Percentiles rank a stretch among this genome's conserved stretches.
phyloP scores from a whole-genome alignment of 2,888 invertebrate species.

The Seira musarum region DNA sequence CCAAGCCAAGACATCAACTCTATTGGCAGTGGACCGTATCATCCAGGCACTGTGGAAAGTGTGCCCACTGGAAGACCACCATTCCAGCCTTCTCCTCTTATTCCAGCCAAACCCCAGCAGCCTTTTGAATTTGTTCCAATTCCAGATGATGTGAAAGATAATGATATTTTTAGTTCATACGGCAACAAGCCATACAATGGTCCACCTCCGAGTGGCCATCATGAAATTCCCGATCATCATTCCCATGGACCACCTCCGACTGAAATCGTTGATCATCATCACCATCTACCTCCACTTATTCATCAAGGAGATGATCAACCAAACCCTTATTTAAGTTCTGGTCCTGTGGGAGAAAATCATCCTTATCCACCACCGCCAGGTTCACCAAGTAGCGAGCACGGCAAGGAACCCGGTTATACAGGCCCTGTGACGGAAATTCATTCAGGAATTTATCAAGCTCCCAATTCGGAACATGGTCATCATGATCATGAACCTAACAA shows the following conservation, averaged over 20 bases:
- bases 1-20: constrained; percentile 33
- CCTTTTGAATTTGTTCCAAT: constrained; percentile 38
- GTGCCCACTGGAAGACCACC: constrained; percentile 20
- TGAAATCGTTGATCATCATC: not conserved
- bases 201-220: not conserved
- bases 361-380: not conserved
- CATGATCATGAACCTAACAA: not conserved
- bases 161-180: constrained; percentile 20
- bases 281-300: not conserved
- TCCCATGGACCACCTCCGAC: not conserved
- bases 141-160: constrained; percentile 43
- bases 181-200: constrained; percentile 19
- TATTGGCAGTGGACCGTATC: constrained; percentile 15
- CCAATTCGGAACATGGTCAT: not conserved
- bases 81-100: constrained; percentile 28
- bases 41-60: constrained; percentile 29
- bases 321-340: not conserved
- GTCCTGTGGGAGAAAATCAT: not conserved
- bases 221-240: constrained; percentile 21
- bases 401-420: constrained; percentile 18
- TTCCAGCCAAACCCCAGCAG: constrained; percentile 5
- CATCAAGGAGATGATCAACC: not conserved
- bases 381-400: not conserved
- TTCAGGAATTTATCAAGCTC: constrained; percentile 28
- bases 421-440: constrained; percentile 45